Conservation (phyloP, 2,797 vertebrate species). For the Tragopan temminckii region DNA sequence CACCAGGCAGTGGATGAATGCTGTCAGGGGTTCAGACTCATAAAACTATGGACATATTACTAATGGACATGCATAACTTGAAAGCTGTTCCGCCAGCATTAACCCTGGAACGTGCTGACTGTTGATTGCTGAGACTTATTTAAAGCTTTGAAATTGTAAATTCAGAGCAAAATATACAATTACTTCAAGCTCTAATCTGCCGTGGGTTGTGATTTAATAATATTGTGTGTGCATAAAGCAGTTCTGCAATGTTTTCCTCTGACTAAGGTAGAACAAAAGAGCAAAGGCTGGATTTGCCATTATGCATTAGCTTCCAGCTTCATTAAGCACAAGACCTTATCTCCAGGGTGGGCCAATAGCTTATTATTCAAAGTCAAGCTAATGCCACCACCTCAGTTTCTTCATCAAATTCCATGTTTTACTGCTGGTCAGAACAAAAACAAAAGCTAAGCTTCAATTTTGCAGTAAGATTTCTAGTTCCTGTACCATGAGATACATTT, state of each 20-base stretch:
- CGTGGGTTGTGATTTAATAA: neutral
- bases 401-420: neutral
- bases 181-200: neutral
- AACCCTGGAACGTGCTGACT: neutral
- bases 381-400: rapidly evolving
- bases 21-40: neutral
- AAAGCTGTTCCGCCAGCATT: neutral
- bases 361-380: neutral
- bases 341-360: neutral
- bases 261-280: neutral
- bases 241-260: neutral
- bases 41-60: neutral
- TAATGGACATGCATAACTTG: slow-evolving; percentile 19
- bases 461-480: neutral
- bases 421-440: neutral
- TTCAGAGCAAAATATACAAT: slow-evolving; percentile 1
- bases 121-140: slow-evolving; percentile 3
- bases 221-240: neutral
- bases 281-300: slow-evolving; percentile 15
- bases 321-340: neutral
- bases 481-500: neutral
- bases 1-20: neutral
- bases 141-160: slow-evolving; percentile 4
- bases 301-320: neutral
- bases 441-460: neutral